Conservation (phyloP, 2,888 invertebrate genomes). For the Noctua fimbriata region DNA sequence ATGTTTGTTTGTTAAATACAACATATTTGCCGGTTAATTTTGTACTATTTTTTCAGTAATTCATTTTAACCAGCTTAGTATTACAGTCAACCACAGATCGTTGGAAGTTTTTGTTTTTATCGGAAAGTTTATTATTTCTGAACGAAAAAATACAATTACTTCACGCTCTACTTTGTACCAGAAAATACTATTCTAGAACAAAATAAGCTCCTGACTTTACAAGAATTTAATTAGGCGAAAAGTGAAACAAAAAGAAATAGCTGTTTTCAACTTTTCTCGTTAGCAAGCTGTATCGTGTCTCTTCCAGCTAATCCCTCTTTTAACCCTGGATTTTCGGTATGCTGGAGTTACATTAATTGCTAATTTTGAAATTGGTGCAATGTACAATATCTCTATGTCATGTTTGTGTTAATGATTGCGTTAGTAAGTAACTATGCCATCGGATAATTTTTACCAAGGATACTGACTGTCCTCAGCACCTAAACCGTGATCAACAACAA, state of each 20-base stretch:
- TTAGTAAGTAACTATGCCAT: no score
- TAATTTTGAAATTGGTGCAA: neutral
- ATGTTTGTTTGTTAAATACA: no score
- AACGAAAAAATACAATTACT: neutral
- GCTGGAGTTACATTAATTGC: neutral
- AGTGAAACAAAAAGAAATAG: conserved; percentile 25
- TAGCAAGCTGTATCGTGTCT: conserved; percentile 37
- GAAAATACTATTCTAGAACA: neutral
- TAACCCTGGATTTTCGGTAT: neutral
- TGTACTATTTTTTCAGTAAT: no score
- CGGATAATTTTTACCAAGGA: no score
- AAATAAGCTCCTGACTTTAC: conserved; percentile 20
- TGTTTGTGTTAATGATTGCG: no score
- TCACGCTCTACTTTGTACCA: neutral
- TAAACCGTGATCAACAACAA: no score
- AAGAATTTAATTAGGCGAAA: conserved; percentile 51
- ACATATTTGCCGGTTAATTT: no score
- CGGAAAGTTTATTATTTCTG: no score
- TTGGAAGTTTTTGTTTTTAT: no score
- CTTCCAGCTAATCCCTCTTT: conserved; percentile 15
- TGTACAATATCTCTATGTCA: neutral
- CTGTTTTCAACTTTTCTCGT: conserved; percentile 47
- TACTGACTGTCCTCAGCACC: no score
- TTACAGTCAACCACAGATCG: no score
- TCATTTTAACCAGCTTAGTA: no score